Evolutionary conservation across 2,797 vertebrate genomes (phyloP).

Genomic region (Lagothrix lagotricha): DNA sequence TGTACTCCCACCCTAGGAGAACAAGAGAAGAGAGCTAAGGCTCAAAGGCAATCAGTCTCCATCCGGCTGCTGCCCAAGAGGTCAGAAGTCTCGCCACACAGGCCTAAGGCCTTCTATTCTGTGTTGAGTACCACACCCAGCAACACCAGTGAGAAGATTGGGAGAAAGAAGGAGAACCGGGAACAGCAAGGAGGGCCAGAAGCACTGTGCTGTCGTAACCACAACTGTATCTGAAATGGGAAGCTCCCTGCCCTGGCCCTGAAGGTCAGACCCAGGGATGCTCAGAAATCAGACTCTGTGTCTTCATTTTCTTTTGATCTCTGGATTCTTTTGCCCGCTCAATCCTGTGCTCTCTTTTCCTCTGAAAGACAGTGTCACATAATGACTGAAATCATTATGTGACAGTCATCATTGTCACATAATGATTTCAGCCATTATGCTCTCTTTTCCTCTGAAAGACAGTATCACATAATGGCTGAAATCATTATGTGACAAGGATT

Average conservation of each 20-base stretch:
- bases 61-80: constrained; percentile 63
- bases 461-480: not conserved
- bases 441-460: not conserved
- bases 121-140: constrained; percentile 65
- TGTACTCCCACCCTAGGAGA: constrained; percentile 68
- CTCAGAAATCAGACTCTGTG: constrained; percentile 37
- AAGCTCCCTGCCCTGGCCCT: constrained; percentile 69
- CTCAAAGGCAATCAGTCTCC: constrained; percentile 67
- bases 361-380: not conserved
- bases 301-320: constrained; percentile 29
- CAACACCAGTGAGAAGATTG: constrained; percentile 46
- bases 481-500: not conserved
- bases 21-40: constrained; percentile 69
- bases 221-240: constrained; percentile 29
- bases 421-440: too few relatives aligned
- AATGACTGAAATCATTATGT: too few relatives aligned
- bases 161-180: constrained; percentile 44
- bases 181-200: constrained; percentile 49
- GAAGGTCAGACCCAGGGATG: constrained; percentile 64
- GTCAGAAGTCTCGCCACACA: constrained; percentile 68
- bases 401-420: too few relatives aligned
- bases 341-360: not conserved
- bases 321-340: not conserved
- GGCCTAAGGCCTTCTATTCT: constrained; percentile 59
- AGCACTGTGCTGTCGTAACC: constrained; percentile 50